phyloP scores from a whole-genome alignment of 2,113 vertebrate species.

The Tenrec ecaudatus region DNA sequence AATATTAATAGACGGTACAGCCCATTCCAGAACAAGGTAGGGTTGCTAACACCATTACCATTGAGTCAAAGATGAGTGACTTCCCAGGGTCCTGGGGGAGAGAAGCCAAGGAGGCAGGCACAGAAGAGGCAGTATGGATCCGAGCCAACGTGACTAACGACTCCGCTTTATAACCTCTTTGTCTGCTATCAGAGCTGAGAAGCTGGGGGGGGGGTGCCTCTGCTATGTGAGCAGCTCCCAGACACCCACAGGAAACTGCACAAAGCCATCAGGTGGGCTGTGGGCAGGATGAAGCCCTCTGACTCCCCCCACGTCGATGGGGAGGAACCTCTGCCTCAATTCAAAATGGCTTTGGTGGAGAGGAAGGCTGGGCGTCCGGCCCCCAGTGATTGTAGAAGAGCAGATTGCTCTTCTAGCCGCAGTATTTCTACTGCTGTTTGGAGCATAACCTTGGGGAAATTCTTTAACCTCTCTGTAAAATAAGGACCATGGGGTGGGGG shows the following conservation, averaged over 20 bases:
- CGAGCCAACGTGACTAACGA: background rate
- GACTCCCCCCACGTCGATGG: background rate
- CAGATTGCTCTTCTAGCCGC: background rate
- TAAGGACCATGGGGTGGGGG: background rate
- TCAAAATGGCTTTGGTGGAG: background rate
- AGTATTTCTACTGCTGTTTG: background rate
- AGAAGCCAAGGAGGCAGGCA: background rate
- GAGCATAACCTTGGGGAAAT: background rate
- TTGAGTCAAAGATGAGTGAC: background rate
- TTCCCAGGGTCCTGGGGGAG: background rate
- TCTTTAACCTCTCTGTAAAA: background rate
- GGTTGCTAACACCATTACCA: too few species aligned
- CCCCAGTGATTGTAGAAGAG: background rate
- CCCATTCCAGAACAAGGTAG: too few species aligned
- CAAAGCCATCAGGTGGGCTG: background rate
- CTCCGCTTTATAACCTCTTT: background rate
- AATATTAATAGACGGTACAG: too few species aligned
- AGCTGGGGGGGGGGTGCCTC: too few species aligned
- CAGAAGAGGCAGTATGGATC: background rate
- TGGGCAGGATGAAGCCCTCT: background rate
- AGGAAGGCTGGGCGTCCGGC: background rate
- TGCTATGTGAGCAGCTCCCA: too few species aligned
- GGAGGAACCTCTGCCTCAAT: too few species aligned
- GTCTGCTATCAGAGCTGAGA: background rate
- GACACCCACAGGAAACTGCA: fast-evolving